A percentile compares a stretch with the other conserved stretches of the same genome.
Evolutionary conservation across 2,888 invertebrate genomes (phyloP).

Genomic region (Ectemnius continuus): DNA sequence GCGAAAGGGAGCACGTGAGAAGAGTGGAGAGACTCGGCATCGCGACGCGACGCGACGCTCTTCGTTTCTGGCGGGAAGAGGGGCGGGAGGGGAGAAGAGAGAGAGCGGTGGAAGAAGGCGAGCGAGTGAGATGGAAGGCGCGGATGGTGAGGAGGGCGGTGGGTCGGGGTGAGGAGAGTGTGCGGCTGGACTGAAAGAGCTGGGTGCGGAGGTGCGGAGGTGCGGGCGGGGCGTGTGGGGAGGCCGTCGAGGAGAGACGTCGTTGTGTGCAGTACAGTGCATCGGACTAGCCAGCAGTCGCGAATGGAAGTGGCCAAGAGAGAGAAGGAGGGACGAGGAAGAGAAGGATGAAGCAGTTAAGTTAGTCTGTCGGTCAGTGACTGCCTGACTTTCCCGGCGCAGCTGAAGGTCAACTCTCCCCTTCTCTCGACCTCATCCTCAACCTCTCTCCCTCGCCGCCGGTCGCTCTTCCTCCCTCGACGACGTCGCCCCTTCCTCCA

Average conservation of each 20-base stretch:
- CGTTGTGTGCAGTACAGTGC: slow-evolving; percentile 65
- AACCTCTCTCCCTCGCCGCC: slow-evolving; percentile 32
- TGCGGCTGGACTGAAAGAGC: slow-evolving; percentile 10
- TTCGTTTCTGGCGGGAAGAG: slow-evolving; percentile 4
- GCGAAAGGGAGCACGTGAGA: slow-evolving; percentile 51
- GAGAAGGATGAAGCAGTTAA: slow-evolving; percentile 76
- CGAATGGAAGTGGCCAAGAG: slow-evolving; percentile 62
- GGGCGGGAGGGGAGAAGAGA: slow-evolving; percentile 44
- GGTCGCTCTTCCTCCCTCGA: slow-evolving; percentile 4
- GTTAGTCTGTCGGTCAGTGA: slow-evolving; percentile 78
- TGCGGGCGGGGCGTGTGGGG: neutral
- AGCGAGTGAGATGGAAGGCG: slow-evolving; percentile 35
- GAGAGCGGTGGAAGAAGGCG: slow-evolving; percentile 26
- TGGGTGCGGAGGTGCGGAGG: slow-evolving; percentile 25
- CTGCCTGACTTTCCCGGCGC: slow-evolving; percentile 78
- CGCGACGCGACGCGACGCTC: slow-evolving; percentile 31
- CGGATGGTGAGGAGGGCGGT: slow-evolving; percentile 3
- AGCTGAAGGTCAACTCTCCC: slow-evolving; percentile 77
- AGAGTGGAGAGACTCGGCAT: slow-evolving; percentile 37
- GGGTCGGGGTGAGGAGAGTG: neutral
- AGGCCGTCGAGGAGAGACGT: slow-evolving; percentile 22
- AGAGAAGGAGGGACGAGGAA: slow-evolving; percentile 61
- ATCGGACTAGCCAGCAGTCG: slow-evolving; percentile 72
- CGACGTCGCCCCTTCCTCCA: slow-evolving; percentile 27
- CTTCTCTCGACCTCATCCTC: slow-evolving; percentile 66